Evolutionary conservation across 2,113 vertebrate genomes (phyloP), one percentile per base, ranked within the genome.

Genomic region (Oreotragus oreotragus): DNA sequence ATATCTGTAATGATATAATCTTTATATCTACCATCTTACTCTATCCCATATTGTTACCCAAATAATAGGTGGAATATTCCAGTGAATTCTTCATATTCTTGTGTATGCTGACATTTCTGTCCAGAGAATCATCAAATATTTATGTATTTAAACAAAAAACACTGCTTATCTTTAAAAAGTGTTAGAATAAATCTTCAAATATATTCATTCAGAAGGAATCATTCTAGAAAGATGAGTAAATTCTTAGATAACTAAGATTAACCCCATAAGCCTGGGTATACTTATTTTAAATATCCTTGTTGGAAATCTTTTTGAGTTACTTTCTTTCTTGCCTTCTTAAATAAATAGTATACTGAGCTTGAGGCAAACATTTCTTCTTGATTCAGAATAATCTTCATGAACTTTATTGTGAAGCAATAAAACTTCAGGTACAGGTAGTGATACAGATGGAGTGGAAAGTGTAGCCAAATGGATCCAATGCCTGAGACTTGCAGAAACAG

Each of bases 261-360:
- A 70, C 17, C 11, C 8, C 25, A 5, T 80, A 73, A 84, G 17
- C 49, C 33, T 77, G 27, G 13, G 13, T 90, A n/a, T 87, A 62
- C 23, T 97, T 95, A 86, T 80, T 97, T 86, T 92, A 84, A 98
- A 87, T 84, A 79, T 5, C 5, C 55, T 62, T 80, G 55, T 36
- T 80, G 27, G 8, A 84, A 88, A 73, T 92, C 13, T 62, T 76
- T 97, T 89, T 57, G 23, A 96, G 91, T 91, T 92, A 27, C 51
- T 57, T 79, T 96, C n/a, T 79, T 87, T 80, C 28, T 84, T 97
- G 55, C 30, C 15, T 84, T 92, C 39, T 98, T 87, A 96, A 90
- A 81, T 19, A 90, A 86, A 88, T 28, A 92, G 9, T 83, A 19
- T 5, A 25, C 47, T 88, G 92, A 96, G 51, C n/a, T 76, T 55